These are phyloP conservation scores for Nephrotoma appendiculata DNA, from an alignment of 2,888 invertebrate species.

Conservation along the genomic window DNA sequence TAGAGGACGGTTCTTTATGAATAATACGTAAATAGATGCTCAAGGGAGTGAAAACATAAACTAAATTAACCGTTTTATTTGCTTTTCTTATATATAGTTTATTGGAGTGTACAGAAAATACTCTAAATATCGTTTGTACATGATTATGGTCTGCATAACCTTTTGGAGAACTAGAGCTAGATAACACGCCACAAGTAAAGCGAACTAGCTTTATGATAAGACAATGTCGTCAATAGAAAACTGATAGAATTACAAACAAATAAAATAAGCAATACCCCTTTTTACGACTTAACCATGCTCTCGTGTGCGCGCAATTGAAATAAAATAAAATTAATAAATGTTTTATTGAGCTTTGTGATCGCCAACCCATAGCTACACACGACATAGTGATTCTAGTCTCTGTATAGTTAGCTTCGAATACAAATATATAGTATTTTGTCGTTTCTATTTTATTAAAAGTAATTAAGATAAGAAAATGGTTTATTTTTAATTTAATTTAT, in stretches of 20 bases:
- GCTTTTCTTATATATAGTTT: too few species aligned
- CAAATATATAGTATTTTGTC: background rate
- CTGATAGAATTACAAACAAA: background rate
- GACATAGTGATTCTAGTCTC: background rate
- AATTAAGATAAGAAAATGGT: background rate
- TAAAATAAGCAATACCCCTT: background rate
- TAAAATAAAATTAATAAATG: background rate
- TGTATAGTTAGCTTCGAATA: background rate
- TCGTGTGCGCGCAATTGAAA: background rate
- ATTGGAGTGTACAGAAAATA: background rate
- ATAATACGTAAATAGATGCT: background rate
- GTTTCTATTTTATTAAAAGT: background rate
- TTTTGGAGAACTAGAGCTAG: background rate
- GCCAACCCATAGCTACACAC: background rate
- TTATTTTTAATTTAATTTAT: background rate
- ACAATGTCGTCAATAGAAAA: background rate
- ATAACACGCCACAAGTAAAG: background rate
- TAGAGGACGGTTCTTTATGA: background rate
- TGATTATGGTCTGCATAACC: background rate
- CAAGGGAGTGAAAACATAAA: background rate
- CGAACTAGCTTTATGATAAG: background rate
- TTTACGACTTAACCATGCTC: background rate
- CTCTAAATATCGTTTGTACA: background rate
- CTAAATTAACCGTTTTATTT: background rate
- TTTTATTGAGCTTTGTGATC: background rate